Conservation (phyloP, 30 jellyfish, hydroid and myxozoan genomes). For the Pseudorhiza aurosa region DNA sequence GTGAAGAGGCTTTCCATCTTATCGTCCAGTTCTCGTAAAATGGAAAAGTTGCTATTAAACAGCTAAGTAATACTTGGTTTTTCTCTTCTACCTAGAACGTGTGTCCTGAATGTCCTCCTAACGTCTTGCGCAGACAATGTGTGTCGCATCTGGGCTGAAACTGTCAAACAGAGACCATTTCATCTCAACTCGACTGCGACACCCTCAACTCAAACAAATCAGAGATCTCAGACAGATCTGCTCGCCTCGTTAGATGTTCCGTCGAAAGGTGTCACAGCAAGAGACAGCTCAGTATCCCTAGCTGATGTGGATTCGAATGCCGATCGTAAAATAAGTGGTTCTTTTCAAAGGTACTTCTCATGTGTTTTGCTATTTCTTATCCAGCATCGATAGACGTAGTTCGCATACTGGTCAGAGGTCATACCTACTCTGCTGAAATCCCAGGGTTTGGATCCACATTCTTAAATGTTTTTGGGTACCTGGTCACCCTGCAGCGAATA, state of each 20-base stretch:
- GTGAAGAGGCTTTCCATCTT: too few species aligned
- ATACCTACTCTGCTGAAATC: too few species aligned
- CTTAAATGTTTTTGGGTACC: too few species aligned
- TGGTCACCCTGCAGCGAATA: too few species aligned
- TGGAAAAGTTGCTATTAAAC: too few species aligned
- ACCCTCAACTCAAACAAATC: constrained; percentile 5
- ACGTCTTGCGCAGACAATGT: constrained; percentile 96
- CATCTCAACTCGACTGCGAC: constrained; percentile 36
- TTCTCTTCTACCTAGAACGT: constrained; percentile 44
- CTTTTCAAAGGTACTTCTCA: constrained; percentile 24
- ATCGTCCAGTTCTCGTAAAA: too few species aligned
- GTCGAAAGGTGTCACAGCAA: constrained; percentile 11
- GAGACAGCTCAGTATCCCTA: constrained; percentile 45
- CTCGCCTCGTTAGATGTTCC: not conserved
- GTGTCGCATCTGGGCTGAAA: constrained; percentile 98
- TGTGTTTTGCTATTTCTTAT: too few species aligned
- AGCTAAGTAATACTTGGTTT: too few species aligned
- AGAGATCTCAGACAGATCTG: constrained; percentile 16
- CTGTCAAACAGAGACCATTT: constrained; percentile 94
- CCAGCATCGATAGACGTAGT: too few species aligned
- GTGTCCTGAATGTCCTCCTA: constrained; percentile 93
- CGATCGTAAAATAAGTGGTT: constrained; percentile 14
- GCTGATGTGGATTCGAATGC: constrained; percentile 23
- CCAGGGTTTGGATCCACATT: too few species aligned
- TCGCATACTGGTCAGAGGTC: too few species aligned